A percentile compares a stretch with the other conserved stretches of the same genome.
Evolutionary conservation across 2,797 vertebrate genomes (phyloP).

Genomic region (Diglossa cyanea): DNA sequence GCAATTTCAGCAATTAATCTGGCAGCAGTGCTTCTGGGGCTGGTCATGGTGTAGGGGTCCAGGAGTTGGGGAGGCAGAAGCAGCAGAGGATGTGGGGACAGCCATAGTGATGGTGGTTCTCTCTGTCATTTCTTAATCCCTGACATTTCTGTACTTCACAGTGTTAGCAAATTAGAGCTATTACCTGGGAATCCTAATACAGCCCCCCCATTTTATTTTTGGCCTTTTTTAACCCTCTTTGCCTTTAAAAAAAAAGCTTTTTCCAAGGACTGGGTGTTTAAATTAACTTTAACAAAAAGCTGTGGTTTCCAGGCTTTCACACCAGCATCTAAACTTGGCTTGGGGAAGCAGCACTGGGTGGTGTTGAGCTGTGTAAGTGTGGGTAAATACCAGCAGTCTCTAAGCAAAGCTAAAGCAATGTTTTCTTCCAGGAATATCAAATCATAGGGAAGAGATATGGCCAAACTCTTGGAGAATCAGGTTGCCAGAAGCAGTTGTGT

Average conservation of each 20-base stretch:
- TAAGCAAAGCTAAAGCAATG: slow-evolving; percentile 1
- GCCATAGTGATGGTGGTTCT: not conserved
- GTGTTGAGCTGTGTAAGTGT: slow-evolving; percentile 10
- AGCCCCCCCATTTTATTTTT: not conserved
- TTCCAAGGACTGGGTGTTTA: not conserved
- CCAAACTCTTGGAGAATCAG: not conserved
- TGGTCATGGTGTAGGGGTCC: not conserved
- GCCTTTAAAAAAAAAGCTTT: not conserved
- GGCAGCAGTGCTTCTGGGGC: not conserved
- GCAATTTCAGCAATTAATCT: not conserved
- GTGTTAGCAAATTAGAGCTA: not conserved
- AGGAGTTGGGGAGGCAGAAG: not conserved
- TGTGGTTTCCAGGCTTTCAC: not conserved
- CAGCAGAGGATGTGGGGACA: not conserved
- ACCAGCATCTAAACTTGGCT: not conserved
- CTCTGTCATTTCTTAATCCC: not conserved
- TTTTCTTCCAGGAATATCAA: slow-evolving; percentile 46
- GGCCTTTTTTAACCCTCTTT: not conserved
- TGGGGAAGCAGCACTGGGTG: not conserved
- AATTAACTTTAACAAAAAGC: not conserved
- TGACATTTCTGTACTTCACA: not conserved
- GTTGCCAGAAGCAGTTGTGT: slow-evolving; percentile 54
- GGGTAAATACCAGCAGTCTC: slow-evolving; percentile 46
- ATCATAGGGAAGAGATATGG: not conserved
- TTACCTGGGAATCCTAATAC: not conserved